Percentiles rank a stretch among this genome's conserved stretches.
Conservation (phyloP, 2,797 vertebrate genomes). For the Phoxinus dragarum region DNA sequence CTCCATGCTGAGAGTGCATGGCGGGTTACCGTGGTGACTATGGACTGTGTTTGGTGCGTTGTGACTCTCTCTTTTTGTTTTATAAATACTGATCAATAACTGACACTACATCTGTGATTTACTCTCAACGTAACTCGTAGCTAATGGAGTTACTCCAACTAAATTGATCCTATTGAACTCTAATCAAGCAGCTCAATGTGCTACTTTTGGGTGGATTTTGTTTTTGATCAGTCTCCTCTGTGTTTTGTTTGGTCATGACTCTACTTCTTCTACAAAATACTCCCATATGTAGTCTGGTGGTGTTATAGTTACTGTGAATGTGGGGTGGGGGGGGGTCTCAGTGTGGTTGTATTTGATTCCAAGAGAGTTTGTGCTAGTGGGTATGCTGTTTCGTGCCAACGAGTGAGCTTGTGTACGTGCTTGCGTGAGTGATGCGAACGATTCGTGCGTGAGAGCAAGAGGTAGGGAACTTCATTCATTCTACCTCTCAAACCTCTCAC, state of each 20-base stretch:
- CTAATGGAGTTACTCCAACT: constrained; percentile 46
- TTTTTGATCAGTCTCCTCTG: constrained; percentile 69
- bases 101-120: constrained; percentile 77
- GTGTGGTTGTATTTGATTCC: constrained; percentile 76
- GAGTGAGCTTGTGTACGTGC: constrained; percentile 60
- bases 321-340: constrained; percentile 65
- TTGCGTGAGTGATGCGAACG: constrained; percentile 46
- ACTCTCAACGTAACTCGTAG: constrained; percentile 29
- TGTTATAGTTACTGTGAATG: constrained; percentile 82
- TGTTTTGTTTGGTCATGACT: constrained; percentile 82
- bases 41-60: constrained; percentile 86
- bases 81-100: constrained; percentile 82
- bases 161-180: constrained; percentile 58
- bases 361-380: constrained; percentile 80
- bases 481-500: constrained; percentile 65
- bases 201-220: constrained; percentile 66
- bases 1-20: constrained; percentile 83
- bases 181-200: constrained; percentile 76
- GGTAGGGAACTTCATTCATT: constrained; percentile 58
- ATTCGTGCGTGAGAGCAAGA: constrained; percentile 41
- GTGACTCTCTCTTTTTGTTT: constrained; percentile 82
- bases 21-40: constrained; percentile 84
- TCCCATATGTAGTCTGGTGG: constrained; percentile 81
- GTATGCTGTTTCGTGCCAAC: constrained; percentile 60
- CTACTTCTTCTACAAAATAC: constrained; percentile 79